Evolutionary conservation across 2,888 invertebrate species (phyloP), one percentile per base, ranked within the genome.

Genomic region (Argyresthia goedartella): DNA sequence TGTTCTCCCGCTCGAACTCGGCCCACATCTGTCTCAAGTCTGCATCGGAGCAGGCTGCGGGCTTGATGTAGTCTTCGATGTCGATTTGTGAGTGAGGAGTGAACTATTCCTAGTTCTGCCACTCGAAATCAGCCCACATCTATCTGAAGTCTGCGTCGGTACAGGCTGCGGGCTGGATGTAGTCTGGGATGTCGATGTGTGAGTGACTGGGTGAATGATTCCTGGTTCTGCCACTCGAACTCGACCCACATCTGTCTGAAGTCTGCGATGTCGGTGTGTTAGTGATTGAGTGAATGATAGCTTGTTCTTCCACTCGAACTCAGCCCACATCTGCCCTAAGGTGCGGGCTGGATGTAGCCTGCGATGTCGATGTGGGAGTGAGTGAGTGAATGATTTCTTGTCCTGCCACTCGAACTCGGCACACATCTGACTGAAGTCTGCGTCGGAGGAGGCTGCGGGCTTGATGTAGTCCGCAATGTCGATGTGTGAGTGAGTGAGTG

Each of bases 401-500:
- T 99, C 99, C 88, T 99, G 99, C 99, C 99, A 99, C 84, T 99
- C 99, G 86, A 99, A 99, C 88, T 99, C 99, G 2, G 98, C 97
- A 99, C 99, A 99, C 99, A 99, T 99, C 81, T 95, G 94, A 7
- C 99, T 87, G 89, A 99, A 99, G 86, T 99, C 99, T 0, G 93
- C 92, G 77, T 99, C 99, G 51, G 93, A 95, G 79, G 99, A 99
- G 43, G 89, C 81, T 13, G 97, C 97, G 15, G 98, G 98, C 68
- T 98, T 94, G 68, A 98, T 98, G 85, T 98, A 98, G 88, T 99
- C 99, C 95, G 99, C 98, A 63, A 99, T 98, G 82, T 99, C 99
- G 71, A 99, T 98, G 79, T 99, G 25, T 25, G 25, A 43, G 13
- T 43, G 43, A 8, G 14, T 13, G 14, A 11, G 14, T 43, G 13